These are phyloP conservation scores for Morpho deidamia DNA, from an alignment of 2,888 invertebrate species.

Conservation along the genomic window DNA sequence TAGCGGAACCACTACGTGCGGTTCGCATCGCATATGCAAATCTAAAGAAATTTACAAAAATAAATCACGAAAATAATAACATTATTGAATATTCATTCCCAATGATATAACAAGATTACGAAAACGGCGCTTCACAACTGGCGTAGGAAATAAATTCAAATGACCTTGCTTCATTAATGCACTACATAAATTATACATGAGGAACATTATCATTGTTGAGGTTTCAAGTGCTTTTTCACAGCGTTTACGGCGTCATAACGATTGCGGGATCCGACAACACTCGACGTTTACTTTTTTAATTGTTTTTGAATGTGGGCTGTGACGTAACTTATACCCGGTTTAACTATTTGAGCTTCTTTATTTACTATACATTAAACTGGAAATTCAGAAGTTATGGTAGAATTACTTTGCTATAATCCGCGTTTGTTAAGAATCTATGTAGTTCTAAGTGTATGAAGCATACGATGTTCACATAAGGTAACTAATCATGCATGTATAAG, in stretches of 20 bases:
- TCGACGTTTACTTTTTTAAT: slow-evolving; percentile 17
- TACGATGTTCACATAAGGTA: too few species aligned
- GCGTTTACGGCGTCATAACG: slow-evolving; percentile 9
- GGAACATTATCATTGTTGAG: slow-evolving; percentile 57
- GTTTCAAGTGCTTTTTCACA: slow-evolving; percentile 21
- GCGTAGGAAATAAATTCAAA: slow-evolving; percentile 62
- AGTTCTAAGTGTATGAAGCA: too few species aligned
- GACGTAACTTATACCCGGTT: neutral
- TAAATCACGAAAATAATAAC: neutral
- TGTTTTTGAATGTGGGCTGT: slow-evolving; percentile 4
- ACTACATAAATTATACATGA: slow-evolving; percentile 66
- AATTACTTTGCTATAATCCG: too few species aligned
- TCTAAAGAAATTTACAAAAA: neutral
- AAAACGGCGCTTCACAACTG: slow-evolving; percentile 31
- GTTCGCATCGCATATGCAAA: slow-evolving; percentile 34
- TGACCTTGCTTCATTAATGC: slow-evolving; percentile 74
- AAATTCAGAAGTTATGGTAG: too few species aligned
- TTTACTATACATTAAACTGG: too few species aligned
- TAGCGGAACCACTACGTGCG: slow-evolving; percentile 46
- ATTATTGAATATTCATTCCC: slow-evolving; percentile 6
- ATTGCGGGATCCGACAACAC: slow-evolving; percentile 13
- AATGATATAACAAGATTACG: slow-evolving; percentile 22
- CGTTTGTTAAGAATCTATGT: too few species aligned
- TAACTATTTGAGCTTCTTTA: neutral
- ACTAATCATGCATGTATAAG: too few species aligned